Evolutionary conservation across 2,113 vertebrate species (phyloP), one percentile per base, ranked within the genome.

Genomic region (Oncorhynchus kisutch): DNA sequence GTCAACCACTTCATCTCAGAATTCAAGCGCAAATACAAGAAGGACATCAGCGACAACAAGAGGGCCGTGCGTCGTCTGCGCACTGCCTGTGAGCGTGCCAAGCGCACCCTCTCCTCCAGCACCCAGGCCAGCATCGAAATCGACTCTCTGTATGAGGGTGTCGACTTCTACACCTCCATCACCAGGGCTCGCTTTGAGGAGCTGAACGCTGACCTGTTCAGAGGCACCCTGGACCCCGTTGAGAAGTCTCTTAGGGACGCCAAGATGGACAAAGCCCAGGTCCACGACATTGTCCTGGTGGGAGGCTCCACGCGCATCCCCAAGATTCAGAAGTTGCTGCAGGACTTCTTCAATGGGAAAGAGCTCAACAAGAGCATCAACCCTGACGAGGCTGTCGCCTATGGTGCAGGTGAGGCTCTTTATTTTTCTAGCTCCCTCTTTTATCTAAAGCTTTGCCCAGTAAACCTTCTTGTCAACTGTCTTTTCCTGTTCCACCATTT

Each of bases 101-200:
- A 94, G 73, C 92, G 94, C 54, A 94, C 91, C 1, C 66, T 94
- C 70, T 94, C 93, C 0, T 94, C 94, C 71, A 94, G 92, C 91
- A 91, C 90, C 57, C 92, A 93, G 81, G 93, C 93, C 80, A 94
- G 90, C 77, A 90, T 94, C 1, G 93, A 94, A 71, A 92, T 93
- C 1, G 97, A 98, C 76, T 97, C 97, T 2, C 92, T 97, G 0
- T 96, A 91, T 0, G 96, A 98, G 82, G 97, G 96, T 20, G 81
- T 96, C 70, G 96, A 98, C 74, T 98, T 97, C 94, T 98, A 98
- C 90, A 98, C 96, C 0, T 97, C 96, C 18, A 96, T 98, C 78
- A 98, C 97, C 73, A 94, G 96, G 80, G 96, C 96, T 27, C 94
- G 96, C 22, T 98, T 97, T 0, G 96, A 98, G 84, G 96, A 97